Base-by-base conservation (phyloP, 2,888 invertebrate genomes). In the Anorthoa munda region DNA sequence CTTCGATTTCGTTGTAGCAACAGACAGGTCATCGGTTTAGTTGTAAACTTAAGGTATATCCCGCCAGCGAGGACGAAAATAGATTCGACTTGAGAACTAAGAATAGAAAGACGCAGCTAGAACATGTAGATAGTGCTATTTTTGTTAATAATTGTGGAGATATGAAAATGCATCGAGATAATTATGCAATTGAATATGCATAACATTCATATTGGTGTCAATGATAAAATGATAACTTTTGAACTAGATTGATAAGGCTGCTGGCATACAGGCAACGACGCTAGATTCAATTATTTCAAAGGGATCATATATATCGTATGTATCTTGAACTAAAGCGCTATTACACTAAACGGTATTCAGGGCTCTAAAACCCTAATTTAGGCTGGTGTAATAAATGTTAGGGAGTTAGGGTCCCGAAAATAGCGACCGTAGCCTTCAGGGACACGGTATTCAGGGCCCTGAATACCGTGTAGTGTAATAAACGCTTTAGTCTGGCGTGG, bases 1-100 rank as follows among this genome's bases (percentile, higher is more conserved):
- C 82, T 81, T 85, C 75, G 79, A 82, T 87, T 78, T 85, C 46
- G 83, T 84, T 84, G 75, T 83, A 86, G 88, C 90, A 83, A 87
- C 80, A 80, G 72, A 70, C 71, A 77, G 80, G 76, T 76, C 75
- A 66, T 80, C 65, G 73, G 48, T 84, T 82, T 82, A 78, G 75
- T 72, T 73, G 60, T 63, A 56, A 84, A 63, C 63, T 60, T 66
- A 73, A 72, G 65, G 65, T 61, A 65, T 66, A 69, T 53, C 59
- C 53, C 50, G 21, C 18, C 26, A 17, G 45, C n/a, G 13, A 61
- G 13, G 48, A 58, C n/a, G 1, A 9, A 58, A 55, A 58, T 31
- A 66, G 53, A 53, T 66, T 18, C 18, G 51, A 51, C n/a, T 73
- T 55, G 26, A 18, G 26, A 21, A 26, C 59, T 80, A 74, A 53